These are phyloP conservation scores for Oceanites oceanicus DNA, from an alignment of 2,113 vertebrate species.

Conservation along the genomic window DNA sequence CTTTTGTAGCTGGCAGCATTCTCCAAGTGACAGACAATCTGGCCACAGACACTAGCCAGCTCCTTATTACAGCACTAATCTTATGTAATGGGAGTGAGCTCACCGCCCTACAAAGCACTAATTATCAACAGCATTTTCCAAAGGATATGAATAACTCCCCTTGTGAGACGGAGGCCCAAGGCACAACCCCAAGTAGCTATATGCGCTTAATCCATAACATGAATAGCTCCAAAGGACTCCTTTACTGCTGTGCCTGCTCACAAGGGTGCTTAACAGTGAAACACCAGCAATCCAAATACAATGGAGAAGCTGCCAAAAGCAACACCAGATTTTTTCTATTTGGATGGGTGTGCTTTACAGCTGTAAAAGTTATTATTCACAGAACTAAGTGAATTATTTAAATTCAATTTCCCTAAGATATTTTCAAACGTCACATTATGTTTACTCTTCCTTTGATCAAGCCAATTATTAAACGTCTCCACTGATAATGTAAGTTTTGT, in stretches of 20 bases:
- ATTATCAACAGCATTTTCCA: slow-evolving; percentile 77
- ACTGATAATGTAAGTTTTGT: not conserved
- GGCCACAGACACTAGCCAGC: slow-evolving; percentile 63
- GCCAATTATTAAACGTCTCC: not conserved
- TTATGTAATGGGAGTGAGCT: slow-evolving; percentile 77
- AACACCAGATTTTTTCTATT: slow-evolving; percentile 23
- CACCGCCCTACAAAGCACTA: slow-evolving; percentile 73
- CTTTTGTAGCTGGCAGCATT: slow-evolving; percentile 65
- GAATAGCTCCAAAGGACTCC: slow-evolving; percentile 45
- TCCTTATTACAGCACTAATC: slow-evolving; percentile 71
- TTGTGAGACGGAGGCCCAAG: slow-evolving; percentile 57
- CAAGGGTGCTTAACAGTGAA: slow-evolving; percentile 48
- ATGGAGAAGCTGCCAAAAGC: slow-evolving; percentile 61
- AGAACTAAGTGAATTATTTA: slow-evolving; percentile 60
- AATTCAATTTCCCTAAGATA: slow-evolving; percentile 21
- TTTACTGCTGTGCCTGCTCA: slow-evolving; percentile 32
- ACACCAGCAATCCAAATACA: slow-evolving; percentile 24
- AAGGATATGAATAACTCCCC: slow-evolving; percentile 65
- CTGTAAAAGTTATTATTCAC: slow-evolving; percentile 32
- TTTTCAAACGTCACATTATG: slow-evolving; percentile 14
- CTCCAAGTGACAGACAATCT: slow-evolving; percentile 59
- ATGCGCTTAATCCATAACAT: slow-evolving; percentile 49
- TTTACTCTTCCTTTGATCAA: not conserved
- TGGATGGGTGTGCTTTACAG: slow-evolving; percentile 26
- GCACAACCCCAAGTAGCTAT: slow-evolving; percentile 39